Conservation (phyloP, 2,797 vertebrate species). For the Pampus argenteus region DNA sequence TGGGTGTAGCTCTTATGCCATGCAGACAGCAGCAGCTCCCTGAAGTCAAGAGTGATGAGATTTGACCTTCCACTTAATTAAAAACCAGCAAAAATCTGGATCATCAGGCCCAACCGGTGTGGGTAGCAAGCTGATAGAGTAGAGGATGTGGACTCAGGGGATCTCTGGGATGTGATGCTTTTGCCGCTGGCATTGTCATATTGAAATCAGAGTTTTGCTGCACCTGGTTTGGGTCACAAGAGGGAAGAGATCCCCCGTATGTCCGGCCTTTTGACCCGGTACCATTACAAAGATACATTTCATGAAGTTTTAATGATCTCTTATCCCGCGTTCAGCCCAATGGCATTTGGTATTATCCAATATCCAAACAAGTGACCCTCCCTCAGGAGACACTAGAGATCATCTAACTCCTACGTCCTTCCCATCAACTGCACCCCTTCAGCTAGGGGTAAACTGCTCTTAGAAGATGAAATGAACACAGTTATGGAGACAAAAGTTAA, state of each 20-base stretch:
- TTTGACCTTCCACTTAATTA: conserved; percentile 87
- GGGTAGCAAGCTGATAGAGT: conserved; percentile 56
- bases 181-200: conserved; percentile 85
- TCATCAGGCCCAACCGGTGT: conserved; percentile 69
- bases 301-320: conserved; percentile 77
- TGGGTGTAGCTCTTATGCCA: conserved; percentile 75
- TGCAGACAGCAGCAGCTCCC: conserved; percentile 81
- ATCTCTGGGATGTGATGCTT: conserved; percentile 73
- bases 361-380: conserved; percentile 69
- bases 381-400: conserved; percentile 34
- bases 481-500: neutral
- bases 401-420: conserved; percentile 24
- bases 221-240: conserved; percentile 58
- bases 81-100: conserved; percentile 84
- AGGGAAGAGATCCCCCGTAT: conserved; percentile 53
- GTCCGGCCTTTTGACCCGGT: conserved; percentile 62
- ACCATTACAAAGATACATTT: conserved; percentile 72
- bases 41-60: conserved; percentile 80
- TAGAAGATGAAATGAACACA: conserved; percentile 12
- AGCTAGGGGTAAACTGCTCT: conserved; percentile 13
- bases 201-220: conserved; percentile 76
- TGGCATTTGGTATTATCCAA: conserved; percentile 64
- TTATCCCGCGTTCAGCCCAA: conserved; percentile 40
- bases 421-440: conserved; percentile 19
- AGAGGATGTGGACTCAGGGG: conserved; percentile 64